These are phyloP conservation scores for Antheraea yamamai DNA, from an alignment of 2,888 invertebrate genomes.

Conservation along the genomic window DNA sequence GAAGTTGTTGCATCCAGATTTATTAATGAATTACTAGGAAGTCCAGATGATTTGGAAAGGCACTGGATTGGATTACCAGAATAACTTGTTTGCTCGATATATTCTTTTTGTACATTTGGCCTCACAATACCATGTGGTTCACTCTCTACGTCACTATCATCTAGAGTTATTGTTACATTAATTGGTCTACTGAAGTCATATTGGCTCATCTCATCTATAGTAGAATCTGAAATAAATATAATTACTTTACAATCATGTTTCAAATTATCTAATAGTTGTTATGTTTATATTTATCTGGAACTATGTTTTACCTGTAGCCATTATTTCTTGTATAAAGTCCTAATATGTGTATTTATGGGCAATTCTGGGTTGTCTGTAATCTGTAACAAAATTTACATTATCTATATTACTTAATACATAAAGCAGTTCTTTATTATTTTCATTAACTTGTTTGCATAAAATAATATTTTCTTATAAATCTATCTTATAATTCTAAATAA, in stretches of 20 bases:
- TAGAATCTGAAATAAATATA: constrained; percentile 1
- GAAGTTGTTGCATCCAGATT: neutral
- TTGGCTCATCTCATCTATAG: constrained; percentile 33
- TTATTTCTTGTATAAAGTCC: neutral
- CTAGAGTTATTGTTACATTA: constrained; percentile 39
- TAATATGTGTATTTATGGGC: neutral
- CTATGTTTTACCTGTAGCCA: neutral
- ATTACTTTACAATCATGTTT: neutral
- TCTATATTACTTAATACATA: neutral
- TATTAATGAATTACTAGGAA: neutral
- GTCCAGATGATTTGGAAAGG: neutral
- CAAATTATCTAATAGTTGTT: neutral
- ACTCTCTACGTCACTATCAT: constrained; percentile 41
- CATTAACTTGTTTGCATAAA: neutral
- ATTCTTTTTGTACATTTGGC: neutral
- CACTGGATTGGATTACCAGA: neutral
- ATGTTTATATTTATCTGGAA: neutral
- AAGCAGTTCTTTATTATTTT: neutral
- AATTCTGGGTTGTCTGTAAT: neutral
- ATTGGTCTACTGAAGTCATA: constrained; percentile 46
- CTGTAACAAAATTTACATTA: constrained; percentile 6
- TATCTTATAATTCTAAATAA: too few relatives aligned
- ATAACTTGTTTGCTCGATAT: neutral
- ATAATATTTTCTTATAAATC: too few relatives aligned
- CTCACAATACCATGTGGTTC: neutral